These are phyloP conservation scores for Cyclophora punctaria DNA, from an alignment of 2,888 invertebrate genomes.

Conservation along the genomic window DNA sequence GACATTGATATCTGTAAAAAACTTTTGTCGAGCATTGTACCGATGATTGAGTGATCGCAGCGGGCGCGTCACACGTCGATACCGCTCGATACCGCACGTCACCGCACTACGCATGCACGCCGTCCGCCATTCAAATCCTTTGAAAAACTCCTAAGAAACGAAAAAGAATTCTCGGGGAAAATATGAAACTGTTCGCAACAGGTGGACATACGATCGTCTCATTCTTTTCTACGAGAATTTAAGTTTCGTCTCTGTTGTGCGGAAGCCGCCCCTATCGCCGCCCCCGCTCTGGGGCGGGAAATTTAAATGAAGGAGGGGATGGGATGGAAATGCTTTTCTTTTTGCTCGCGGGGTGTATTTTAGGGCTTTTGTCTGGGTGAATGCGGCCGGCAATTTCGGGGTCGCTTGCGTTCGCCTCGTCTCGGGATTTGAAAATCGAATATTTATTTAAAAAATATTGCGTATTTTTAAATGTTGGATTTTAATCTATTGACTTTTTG, in stretches of 20 bases:
- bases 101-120: constrained; percentile 62
- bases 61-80: constrained; percentile 30
- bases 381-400: constrained; percentile 73
- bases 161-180: constrained; percentile 65
- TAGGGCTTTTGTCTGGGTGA: constrained; percentile 74
- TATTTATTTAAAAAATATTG: constrained; percentile 22
- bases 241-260: constrained; percentile 66
- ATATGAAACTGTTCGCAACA: constrained; percentile 69
- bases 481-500: neutral
- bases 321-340: constrained; percentile 71
- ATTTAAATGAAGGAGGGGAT: constrained; percentile 69
- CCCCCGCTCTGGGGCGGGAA: constrained; percentile 70
- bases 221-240: constrained; percentile 68
- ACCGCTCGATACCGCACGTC: constrained; percentile 56
- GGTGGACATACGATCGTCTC: constrained; percentile 70
- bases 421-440: constrained; percentile 60
- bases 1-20: no score
- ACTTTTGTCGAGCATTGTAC: no score
- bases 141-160: constrained; percentile 55
- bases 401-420: constrained; percentile 63
- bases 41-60: no score
- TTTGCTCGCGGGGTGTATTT: constrained; percentile 70
- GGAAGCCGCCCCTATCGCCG: constrained; percentile 71
- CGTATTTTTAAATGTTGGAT: constrained; percentile 14
- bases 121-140: constrained; percentile 61